Evolutionary conservation across 1,140 invertebrate genomes (phyloP), one percentile per base, ranked within the genome.

Genomic region (Pachypeltis micranthus): DNA sequence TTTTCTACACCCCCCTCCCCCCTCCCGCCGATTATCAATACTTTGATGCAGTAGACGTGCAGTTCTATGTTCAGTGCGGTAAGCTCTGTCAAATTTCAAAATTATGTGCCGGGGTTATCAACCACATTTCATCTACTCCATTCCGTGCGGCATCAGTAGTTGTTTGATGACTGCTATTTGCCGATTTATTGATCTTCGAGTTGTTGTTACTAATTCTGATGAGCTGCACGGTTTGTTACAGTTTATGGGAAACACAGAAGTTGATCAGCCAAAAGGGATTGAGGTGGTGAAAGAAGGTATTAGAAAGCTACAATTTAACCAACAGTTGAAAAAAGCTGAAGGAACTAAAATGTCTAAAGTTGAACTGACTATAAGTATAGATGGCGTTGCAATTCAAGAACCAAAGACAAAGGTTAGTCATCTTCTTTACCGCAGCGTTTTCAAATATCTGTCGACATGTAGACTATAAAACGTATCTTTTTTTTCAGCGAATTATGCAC

Each of bases 261-360:
- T 97, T 44, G 91, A 95, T 69, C 88, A 94, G 76, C 89, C 94
- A 2, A 97, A 97, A 79, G 94, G 94, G 62, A 95, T 96, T 69
- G 92, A 96, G 73, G 90, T 96, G 24, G 92, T 98, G 0, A 96
- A 95, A 77, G 93, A 96, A 72, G 91, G 91, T 34, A 96, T 96
- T 68, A 83, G 91, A 68, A 95, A 96, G 73, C 78, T 96, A 67
- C 93, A 94, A 76, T 96, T 96, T 74, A 90, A 86, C 66, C 91
- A 96, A 72, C 92, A 96, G 73, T 78, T 96, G 65, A 86, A 89
- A 70, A 93, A 94, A 74, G 90, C 93, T 44, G 93, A 96, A 75
- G 87, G 85, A 24, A 86, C 87, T 64, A 96, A 96, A 77, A 92
- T 87, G 59, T 91, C 91, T 64, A 96, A 96, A 77, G 90, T 96